Evolutionary conservation across 2,113 vertebrate species (phyloP).

Genomic region (Salvelinus sp.): DNA sequence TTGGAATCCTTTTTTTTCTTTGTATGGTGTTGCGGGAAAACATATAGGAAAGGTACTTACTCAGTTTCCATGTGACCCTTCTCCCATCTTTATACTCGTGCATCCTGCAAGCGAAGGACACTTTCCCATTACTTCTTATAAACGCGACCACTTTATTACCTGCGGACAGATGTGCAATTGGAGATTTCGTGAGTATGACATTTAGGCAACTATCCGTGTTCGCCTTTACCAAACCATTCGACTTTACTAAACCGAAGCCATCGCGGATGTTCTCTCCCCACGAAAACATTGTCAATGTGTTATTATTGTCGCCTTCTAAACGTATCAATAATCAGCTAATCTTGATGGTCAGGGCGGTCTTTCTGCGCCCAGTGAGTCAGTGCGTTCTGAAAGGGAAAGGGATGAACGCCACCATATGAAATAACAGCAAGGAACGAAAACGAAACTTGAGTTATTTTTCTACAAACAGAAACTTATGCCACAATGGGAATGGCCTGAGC

Average conservation of each 20-base stretch:
- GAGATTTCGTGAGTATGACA: background rate
- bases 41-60: background rate
- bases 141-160: background rate
- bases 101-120: background rate
- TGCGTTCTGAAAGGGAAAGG: too few species aligned
- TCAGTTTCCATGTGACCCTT: background rate
- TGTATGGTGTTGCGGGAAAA: background rate
- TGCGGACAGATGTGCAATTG: background rate
- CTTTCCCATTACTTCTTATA: background rate
- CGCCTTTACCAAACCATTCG: background rate
- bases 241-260: background rate
- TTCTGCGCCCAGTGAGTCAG: too few species aligned
- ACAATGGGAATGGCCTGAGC: too few species aligned
- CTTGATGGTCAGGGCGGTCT: too few species aligned
- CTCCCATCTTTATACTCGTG: background rate
- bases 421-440: too few species aligned
- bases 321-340: too few species aligned
- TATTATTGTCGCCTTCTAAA: too few species aligned
- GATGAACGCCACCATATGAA: too few species aligned
- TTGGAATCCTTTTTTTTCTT: too few species aligned
- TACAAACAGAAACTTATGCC: too few species aligned
- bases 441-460: too few species aligned
- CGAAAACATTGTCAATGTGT: constrained; percentile 9
- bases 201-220: background rate
- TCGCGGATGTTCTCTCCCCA: constrained; percentile 8